Conservation (phyloP, 1,140 invertebrate species). For the Tyrophagus putrescentiae region DNA sequence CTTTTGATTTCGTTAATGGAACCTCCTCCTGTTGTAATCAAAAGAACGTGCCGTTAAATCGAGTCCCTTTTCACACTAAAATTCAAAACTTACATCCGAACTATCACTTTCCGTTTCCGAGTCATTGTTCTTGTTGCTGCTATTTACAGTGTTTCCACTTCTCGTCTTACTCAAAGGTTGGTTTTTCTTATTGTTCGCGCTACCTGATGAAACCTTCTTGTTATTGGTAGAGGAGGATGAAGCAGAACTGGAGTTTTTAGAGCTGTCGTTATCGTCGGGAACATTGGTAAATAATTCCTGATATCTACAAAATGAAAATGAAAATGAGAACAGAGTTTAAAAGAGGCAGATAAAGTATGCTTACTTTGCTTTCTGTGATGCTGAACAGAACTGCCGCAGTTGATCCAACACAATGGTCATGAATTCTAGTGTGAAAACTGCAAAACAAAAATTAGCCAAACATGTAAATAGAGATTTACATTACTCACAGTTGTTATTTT, state of each 20-base stretch:
- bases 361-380: slow-evolving; percentile 61
- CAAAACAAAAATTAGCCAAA: slow-evolving; percentile 31
- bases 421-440: slow-evolving; percentile 46
- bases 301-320: slow-evolving; percentile 39
- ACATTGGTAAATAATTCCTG: slow-evolving; percentile 68
- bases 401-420: slow-evolving; percentile 68
- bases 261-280: slow-evolving; percentile 65
- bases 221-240: slow-evolving; percentile 34
- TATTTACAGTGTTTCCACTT: slow-evolving; percentile 31
- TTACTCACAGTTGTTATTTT: slow-evolving; percentile 33
- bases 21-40: slow-evolving; percentile 45
- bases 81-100: slow-evolving; percentile 48
- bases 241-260: slow-evolving; percentile 32
- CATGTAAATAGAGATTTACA: slow-evolving; percentile 39
- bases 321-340: slow-evolving; percentile 3
- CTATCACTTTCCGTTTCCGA: slow-evolving; percentile 57
- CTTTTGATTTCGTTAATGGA: slow-evolving; percentile 44
- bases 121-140: slow-evolving; percentile 29
- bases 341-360: slow-evolving; percentile 12
- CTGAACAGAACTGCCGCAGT: slow-evolving; percentile 47
- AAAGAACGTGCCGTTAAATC: not conserved
- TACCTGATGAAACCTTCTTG: slow-evolving; percentile 32
- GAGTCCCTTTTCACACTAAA: slow-evolving; percentile 3
- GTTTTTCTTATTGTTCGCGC: slow-evolving; percentile 36
- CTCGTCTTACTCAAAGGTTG: slow-evolving; percentile 38